Evolutionary conservation across 1,140 invertebrate genomes (phyloP).

Genomic region (Ladona fulva): DNA sequence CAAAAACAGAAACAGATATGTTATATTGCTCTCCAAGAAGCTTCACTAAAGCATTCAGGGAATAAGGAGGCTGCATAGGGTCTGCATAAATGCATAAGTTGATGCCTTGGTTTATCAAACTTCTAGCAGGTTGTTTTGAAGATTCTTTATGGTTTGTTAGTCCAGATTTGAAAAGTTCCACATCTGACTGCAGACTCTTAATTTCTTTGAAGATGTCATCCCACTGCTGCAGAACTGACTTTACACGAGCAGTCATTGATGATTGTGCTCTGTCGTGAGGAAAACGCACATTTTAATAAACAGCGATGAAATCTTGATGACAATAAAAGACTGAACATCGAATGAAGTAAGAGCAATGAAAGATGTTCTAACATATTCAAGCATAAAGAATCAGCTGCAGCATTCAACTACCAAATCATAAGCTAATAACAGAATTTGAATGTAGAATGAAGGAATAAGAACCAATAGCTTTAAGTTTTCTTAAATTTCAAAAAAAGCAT

Average conservation of each 20-base stretch:
- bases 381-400: too few relatives aligned
- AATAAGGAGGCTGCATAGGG: slow-evolving; percentile 38
- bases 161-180: slow-evolving; percentile 23
- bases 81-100: slow-evolving; percentile 41
- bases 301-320: not conserved
- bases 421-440: too few relatives aligned
- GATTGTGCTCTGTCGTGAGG: not conserved
- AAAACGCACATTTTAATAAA: not conserved
- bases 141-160: not conserved
- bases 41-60: slow-evolving; percentile 35
- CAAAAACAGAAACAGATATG: slow-evolving; percentile 31
- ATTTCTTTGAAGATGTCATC: slow-evolving; percentile 29
- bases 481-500: too few relatives aligned
- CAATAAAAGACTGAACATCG: not conserved
- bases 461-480: too few relatives aligned
- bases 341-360: slow-evolving; percentile 17
- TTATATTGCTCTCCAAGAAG: slow-evolving; percentile 29
- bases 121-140: not conserved
- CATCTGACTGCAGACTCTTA: slow-evolving; percentile 25
- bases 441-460: too few relatives aligned
- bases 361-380: too few relatives aligned
- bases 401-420: too few relatives aligned
- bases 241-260: slow-evolving; percentile 23
- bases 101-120: slow-evolving; percentile 16
- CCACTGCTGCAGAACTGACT: slow-evolving; percentile 23